Percentiles rank a stretch among this genome's conserved stretches.
Conservation (phyloP, 2,888 invertebrate species). For the Mythimna impura region DNA sequence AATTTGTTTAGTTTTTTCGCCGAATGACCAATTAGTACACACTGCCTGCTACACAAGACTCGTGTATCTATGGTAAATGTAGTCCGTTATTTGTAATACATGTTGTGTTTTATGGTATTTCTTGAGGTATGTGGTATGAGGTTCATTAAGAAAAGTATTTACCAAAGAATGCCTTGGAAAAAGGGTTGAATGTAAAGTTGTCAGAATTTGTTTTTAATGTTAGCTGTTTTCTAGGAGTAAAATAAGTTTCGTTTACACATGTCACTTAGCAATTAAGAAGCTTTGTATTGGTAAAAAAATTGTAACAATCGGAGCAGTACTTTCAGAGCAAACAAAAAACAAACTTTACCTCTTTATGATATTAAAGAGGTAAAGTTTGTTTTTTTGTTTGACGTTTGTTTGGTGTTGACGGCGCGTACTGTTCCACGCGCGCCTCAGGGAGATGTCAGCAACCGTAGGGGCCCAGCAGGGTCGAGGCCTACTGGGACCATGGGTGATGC, state of each 20-base stretch:
- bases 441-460: too few relatives aligned
- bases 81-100: conserved; percentile 44
- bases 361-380: too few relatives aligned
- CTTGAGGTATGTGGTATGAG: conserved; percentile 28
- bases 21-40: conserved; percentile 78
- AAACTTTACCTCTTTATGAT: too few relatives aligned
- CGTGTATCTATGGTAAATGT: conserved; percentile 51
- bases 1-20: conserved; percentile 72
- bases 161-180: conserved; percentile 23
- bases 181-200: neutral
- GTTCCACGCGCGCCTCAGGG: too few relatives aligned
- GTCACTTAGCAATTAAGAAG: too few relatives aligned
- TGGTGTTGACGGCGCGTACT: too few relatives aligned
- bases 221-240: neutral
- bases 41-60: conserved; percentile 70
- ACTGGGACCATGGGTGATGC: too few relatives aligned
- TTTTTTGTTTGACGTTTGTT: too few relatives aligned
- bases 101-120: conserved; percentile 49
- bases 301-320: too few relatives aligned
- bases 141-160: conserved; percentile 48
- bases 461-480: too few relatives aligned
- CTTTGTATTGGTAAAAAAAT: too few relatives aligned
- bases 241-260: neutral
- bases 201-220: conserved; percentile 14
- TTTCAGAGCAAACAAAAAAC: too few relatives aligned